Evolutionary conservation across 2,113 vertebrate species (phyloP).

Genomic region (Zosterops lateralis): DNA sequence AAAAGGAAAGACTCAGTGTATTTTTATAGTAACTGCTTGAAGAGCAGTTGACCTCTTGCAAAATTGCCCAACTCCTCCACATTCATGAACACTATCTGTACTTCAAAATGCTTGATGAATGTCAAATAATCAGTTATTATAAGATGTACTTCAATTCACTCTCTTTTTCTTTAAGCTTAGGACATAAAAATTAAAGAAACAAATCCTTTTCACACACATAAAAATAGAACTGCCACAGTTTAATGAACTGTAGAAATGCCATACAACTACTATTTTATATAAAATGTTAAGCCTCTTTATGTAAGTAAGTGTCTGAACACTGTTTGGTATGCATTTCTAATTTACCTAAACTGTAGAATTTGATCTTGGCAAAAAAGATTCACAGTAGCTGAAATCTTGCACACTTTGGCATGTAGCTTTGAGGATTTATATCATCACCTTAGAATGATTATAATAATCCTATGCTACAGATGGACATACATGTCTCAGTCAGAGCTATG

Average conservation of each 20-base stretch:
- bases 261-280: not conserved
- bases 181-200: not conserved
- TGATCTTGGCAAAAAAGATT: not conserved
- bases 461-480: fast-evolving
- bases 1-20: not conserved
- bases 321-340: not conserved
- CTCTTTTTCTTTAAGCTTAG: not conserved
- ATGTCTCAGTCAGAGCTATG: not conserved
- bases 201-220: not conserved
- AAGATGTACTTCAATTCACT: not conserved
- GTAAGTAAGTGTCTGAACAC: not conserved
- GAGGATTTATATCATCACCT: not conserved
- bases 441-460: not conserved
- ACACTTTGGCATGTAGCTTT: not conserved
- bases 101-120: not conserved
- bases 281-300: not conserved
- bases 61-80: not conserved
- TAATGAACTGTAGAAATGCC: not conserved
- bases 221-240: not conserved
- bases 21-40: not conserved
- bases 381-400: not conserved
- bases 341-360: not conserved
- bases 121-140: not conserved
- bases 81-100: not conserved
- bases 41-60: not conserved